Conservation (phyloP, 2,888 invertebrate genomes). For the Microplitis manilae region DNA sequence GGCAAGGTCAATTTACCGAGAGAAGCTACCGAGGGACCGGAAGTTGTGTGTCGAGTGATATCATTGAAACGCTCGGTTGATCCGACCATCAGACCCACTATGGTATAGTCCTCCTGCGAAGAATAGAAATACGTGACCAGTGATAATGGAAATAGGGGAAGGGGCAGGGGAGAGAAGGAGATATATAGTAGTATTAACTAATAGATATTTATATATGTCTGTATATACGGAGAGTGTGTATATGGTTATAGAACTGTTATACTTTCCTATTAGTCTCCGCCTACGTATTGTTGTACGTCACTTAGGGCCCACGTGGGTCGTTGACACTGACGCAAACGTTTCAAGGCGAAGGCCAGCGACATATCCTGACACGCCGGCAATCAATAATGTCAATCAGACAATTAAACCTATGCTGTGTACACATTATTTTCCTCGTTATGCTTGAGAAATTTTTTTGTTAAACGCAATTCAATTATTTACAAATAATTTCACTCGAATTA, state of each 20-base stretch:
- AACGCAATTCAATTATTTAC: not conserved
- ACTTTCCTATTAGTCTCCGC: slow-evolving; percentile 61
- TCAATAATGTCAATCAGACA: slow-evolving; percentile 21
- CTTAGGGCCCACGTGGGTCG: slow-evolving; percentile 53
- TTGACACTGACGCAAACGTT: slow-evolving; percentile 57
- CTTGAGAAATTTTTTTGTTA: not conserved
- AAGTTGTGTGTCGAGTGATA: slow-evolving; percentile 31
- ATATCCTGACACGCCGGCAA: slow-evolving; percentile 11
- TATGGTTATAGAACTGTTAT: slow-evolving; percentile 39
- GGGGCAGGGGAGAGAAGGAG: not conserved
- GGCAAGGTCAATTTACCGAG: not conserved
- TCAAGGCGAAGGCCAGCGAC: slow-evolving; percentile 23
- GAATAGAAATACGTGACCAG: slow-evolving; percentile 32
- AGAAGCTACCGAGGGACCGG: slow-evolving; percentile 8
- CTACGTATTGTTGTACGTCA: slow-evolving; percentile 52
- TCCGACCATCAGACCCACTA: slow-evolving; percentile 5
- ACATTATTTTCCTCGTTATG: slow-evolving; percentile 4
- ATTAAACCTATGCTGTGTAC: slow-evolving; percentile 1
- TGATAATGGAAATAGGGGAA: slow-evolving; percentile 32
- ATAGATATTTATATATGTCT: slow-evolving; percentile 20
- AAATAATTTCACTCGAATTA: not conserved
- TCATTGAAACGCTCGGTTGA: slow-evolving; percentile 32
- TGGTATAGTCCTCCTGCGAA: slow-evolving; percentile 24
- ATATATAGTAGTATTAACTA: slow-evolving; percentile 1
- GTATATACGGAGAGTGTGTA: not conserved